phyloP scores from a whole-genome alignment of 2,797 vertebrate species.

The Hippoglossus hippoglossus region DNA sequence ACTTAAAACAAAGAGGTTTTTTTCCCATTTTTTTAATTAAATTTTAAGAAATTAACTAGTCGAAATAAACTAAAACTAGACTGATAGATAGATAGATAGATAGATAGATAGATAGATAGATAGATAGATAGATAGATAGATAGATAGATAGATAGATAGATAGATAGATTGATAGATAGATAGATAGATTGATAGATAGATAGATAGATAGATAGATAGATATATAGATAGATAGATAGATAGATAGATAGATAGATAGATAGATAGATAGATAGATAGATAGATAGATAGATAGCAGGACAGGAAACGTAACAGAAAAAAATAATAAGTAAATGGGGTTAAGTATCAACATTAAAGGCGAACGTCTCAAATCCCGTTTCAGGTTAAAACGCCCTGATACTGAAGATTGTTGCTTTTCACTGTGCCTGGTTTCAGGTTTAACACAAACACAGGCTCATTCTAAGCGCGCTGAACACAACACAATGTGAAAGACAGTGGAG shows the following conservation, averaged over 20 bases:
- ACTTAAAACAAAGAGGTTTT: too few species aligned
- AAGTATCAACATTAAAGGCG: slow-evolving; percentile 61
- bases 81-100: slow-evolving; percentile 8
- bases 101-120: too few species aligned
- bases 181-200: too few species aligned
- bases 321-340: slow-evolving; percentile 26
- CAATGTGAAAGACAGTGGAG: slow-evolving; percentile 57
- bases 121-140: too few species aligned
- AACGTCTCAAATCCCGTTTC: slow-evolving; percentile 55
- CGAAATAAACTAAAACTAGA: background rate
- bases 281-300: slow-evolving; percentile 20
- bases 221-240: too few species aligned
- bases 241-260: background rate
- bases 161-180: too few species aligned
- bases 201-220: too few species aligned
- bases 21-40: too few species aligned
- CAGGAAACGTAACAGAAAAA: background rate
- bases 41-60: too few species aligned
- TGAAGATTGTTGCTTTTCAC: slow-evolving; percentile 72
- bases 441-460: slow-evolving; percentile 62
- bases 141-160: too few species aligned
- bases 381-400: slow-evolving; percentile 75
- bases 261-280: slow-evolving; percentile 12
- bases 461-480: slow-evolving; percentile 58
- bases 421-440: slow-evolving; percentile 69